Conservation (phyloP, 2,888 invertebrate species). For the Metacarcinus magister region DNA sequence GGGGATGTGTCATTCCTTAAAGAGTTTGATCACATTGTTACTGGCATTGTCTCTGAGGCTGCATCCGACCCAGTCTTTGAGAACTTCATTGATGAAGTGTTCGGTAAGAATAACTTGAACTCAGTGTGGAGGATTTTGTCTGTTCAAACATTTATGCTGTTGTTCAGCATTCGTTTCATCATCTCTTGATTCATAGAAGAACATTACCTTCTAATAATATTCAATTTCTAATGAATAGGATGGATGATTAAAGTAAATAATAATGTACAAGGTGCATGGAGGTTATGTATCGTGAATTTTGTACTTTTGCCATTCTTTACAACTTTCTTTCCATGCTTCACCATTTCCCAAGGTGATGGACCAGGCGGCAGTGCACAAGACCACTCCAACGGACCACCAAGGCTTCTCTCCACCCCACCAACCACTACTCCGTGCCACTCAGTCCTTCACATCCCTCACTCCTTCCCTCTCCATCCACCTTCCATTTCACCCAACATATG, state of each 20-base stretch:
- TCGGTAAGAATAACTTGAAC: slow-evolving; percentile 65
- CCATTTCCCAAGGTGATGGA: background rate
- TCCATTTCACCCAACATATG: background rate
- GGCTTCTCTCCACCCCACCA: slow-evolving; percentile 65
- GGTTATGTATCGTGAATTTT: too few species aligned
- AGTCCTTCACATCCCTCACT: slow-evolving; percentile 33
- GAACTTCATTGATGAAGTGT: slow-evolving; percentile 73
- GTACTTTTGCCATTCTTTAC: background rate
- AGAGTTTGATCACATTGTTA: slow-evolving; percentile 75
- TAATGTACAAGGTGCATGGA: too few species aligned
- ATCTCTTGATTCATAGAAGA: background rate
- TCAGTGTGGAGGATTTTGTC: background rate
- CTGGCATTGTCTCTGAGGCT: slow-evolving; percentile 74
- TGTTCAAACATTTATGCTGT: background rate
- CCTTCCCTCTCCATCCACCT: background rate
- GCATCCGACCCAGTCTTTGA: slow-evolving; percentile 77
- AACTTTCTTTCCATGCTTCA: background rate
- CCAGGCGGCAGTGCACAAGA: background rate
- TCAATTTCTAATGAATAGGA: too few species aligned
- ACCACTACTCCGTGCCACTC: slow-evolving; percentile 30
- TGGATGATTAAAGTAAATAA: too few species aligned
- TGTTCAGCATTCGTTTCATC: background rate
- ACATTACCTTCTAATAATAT: background rate
- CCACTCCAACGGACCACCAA: background rate
- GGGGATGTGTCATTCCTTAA: slow-evolving; percentile 61